Percentiles rank a stretch among this genome's conserved stretches.
These are phyloP conservation scores for Peromyscus polionotus DNA, from an alignment of 2,113 vertebrate species.

Conservation along the genomic window DNA sequence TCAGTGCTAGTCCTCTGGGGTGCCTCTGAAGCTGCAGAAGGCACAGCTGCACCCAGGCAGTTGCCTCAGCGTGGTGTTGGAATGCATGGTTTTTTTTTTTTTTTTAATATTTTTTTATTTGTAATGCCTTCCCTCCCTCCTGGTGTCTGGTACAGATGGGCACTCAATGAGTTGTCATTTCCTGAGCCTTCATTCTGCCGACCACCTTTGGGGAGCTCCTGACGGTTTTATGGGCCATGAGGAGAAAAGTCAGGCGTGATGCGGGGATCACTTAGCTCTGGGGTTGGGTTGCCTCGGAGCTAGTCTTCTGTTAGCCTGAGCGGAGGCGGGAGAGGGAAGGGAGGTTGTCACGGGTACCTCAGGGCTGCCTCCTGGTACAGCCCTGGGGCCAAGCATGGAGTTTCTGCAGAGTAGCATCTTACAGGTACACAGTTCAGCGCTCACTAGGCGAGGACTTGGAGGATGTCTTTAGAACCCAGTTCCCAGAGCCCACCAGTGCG, in stretches of 20 bases:
- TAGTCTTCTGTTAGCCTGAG: neutral
- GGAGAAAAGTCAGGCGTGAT: neutral
- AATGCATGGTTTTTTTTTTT: neutral
- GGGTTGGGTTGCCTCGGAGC: neutral
- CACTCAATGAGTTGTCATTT: constrained; percentile 44
- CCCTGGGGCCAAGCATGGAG: neutral
- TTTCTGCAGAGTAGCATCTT: neutral
- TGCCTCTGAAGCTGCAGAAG: neutral
- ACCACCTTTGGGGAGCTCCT: neutral
- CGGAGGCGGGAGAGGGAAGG: neutral
- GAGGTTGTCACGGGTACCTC: neutral
- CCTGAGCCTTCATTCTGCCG: neutral
- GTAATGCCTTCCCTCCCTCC: neutral
- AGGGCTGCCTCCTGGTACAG: neutral
- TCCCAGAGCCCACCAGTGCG: neutral
- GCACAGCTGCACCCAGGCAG: constrained; percentile 3
- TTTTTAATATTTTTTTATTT: neutral
- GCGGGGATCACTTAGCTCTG: neutral
- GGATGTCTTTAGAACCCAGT: neutral
- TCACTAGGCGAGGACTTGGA: neutral
- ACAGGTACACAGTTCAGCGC: neutral
- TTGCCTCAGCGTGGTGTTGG: constrained; percentile 5
- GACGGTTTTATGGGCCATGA: neutral
- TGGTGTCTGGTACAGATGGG: constrained; percentile 1
- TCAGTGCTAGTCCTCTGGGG: rapidly evolving